These are phyloP conservation scores for Apeira syringaria DNA, from an alignment of 2,888 invertebrate species.

Conservation along the genomic window DNA sequence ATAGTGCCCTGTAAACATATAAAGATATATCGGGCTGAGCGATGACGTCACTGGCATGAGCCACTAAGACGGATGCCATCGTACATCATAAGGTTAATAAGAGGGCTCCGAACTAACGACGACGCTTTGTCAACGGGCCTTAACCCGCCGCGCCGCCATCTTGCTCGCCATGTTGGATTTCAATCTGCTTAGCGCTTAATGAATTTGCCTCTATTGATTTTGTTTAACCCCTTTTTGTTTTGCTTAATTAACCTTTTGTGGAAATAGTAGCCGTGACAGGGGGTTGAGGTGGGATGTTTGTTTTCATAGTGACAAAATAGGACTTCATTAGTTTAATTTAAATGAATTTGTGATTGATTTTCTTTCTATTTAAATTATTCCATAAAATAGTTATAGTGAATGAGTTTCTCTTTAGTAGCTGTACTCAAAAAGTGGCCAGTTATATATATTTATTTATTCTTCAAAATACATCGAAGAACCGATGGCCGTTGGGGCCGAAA, in stretches of 20 bases:
- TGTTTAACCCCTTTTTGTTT: constrained; percentile 83
- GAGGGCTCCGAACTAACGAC: constrained; percentile 83
- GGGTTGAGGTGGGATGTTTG: constrained; percentile 42
- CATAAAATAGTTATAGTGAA: too few species aligned
- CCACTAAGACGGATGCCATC: constrained; percentile 72
- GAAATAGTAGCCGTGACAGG: constrained; percentile 59
- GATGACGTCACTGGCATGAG: constrained; percentile 51
- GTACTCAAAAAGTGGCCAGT: too few species aligned
- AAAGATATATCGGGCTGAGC: constrained; percentile 11
- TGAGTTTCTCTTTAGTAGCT: too few species aligned
- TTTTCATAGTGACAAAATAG: constrained; percentile 30
- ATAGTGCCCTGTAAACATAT: constrained; percentile 13
- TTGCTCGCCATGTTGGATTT: constrained; percentile 79
- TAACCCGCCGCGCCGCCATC: constrained; percentile 74
- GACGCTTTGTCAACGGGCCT: constrained; percentile 82
- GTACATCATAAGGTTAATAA: constrained; percentile 85
- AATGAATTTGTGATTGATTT: constrained; percentile 9
- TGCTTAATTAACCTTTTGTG: constrained; percentile 82
- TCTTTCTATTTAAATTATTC: neutral
- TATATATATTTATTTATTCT: too few species aligned
- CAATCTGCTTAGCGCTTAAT: constrained; percentile 83
- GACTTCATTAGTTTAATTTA: constrained; percentile 15
- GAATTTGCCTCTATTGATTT: constrained; percentile 83
- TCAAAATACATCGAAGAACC: too few species aligned
- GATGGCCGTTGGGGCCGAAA: too few species aligned